Evolutionary conservation across 2,888 invertebrate species (phyloP).

Genomic region (Erpobdella octoculata): DNA sequence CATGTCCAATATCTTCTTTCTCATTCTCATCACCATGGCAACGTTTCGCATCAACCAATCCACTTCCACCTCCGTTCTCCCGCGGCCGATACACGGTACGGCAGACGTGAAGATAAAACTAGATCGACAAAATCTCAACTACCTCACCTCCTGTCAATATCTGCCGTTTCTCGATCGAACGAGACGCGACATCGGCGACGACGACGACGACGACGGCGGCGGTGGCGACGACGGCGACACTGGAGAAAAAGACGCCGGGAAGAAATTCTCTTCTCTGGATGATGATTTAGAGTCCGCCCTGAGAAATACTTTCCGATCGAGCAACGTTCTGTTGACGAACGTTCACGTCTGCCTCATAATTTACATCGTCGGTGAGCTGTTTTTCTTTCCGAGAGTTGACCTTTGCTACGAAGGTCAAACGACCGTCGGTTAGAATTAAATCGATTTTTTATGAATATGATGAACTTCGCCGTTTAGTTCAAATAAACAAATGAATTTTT

Average conservation of each 20-base stretch:
- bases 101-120: background rate
- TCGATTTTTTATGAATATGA: no score
- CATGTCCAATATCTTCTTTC: constrained; percentile 59
- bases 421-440: no score
- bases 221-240: no score
- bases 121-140: background rate
- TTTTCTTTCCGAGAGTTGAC: background rate
- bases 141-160: background rate
- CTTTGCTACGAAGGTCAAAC: no score
- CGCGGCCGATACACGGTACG: background rate
- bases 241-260: no score
- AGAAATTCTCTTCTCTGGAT: no score
- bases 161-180: background rate
- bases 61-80: background rate
- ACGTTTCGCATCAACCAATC: constrained; percentile 54
- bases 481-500: no score
- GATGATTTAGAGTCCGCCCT: constrained; percentile 40
- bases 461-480: no score
- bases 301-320: constrained; percentile 40
- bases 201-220: background rate
- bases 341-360: constrained; percentile 16
- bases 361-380: background rate
- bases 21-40: constrained; percentile 61
- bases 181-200: background rate
- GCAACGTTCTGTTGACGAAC: constrained; percentile 49